These are phyloP conservation scores for Drosophila sulfurigaster DNA, from an alignment of 1,140 invertebrate species.

Conservation along the genomic window DNA sequence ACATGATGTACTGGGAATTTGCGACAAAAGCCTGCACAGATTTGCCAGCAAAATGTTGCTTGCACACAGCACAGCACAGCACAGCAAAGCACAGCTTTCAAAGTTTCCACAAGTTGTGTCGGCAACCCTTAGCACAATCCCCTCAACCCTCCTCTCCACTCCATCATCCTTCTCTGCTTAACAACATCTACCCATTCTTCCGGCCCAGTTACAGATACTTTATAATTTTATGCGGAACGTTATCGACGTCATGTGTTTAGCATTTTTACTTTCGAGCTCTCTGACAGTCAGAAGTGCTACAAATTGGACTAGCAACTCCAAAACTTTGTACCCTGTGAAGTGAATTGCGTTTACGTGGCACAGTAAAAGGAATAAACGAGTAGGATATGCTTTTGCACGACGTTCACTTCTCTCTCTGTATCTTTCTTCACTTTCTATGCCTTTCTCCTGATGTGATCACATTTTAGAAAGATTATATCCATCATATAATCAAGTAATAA, in stretches of 20 bases:
- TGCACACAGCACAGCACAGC: slow-evolving; percentile 36
- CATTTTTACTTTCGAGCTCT: slow-evolving; percentile 41
- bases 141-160: slow-evolving; percentile 8
- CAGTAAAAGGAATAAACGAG: neutral
- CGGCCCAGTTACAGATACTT: slow-evolving; percentile 56
- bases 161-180: neutral
- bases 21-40: slow-evolving; percentile 80
- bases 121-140: slow-evolving; percentile 14
- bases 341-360: slow-evolving; percentile 14
- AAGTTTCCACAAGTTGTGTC: slow-evolving; percentile 64
- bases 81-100: slow-evolving; percentile 35
- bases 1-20: slow-evolving; percentile 79
- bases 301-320: slow-evolving; percentile 13
- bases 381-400: neutral
- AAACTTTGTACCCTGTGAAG: slow-evolving; percentile 24
- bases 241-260: slow-evolving; percentile 60
- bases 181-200: slow-evolving; percentile 16
- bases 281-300: slow-evolving; percentile 15
- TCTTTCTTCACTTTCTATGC: too few relatives aligned
- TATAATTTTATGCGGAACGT: slow-evolving; percentile 77
- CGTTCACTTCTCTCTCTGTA: neutral
- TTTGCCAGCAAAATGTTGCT: slow-evolving; percentile 71
- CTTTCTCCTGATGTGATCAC: neutral
- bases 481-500: too few relatives aligned
- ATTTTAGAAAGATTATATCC: too few relatives aligned